phyloP scores from a whole-genome alignment of 2,888 invertebrate species.

The Brassicogethes aeneus region DNA sequence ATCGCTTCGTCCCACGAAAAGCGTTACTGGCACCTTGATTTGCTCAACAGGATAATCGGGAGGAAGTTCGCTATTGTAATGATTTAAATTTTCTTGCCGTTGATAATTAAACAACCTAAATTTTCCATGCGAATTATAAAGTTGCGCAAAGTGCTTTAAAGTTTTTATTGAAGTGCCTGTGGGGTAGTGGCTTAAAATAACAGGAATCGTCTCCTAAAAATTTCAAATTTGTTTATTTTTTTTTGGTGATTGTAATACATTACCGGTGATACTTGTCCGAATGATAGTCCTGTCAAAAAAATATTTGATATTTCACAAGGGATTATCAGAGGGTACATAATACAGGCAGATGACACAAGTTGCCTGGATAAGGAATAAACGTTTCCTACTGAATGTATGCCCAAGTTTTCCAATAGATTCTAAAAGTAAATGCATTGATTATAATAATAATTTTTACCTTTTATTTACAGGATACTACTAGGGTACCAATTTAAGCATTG shows the following conservation, averaged over 20 bases:
- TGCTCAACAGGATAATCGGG: constrained; percentile 51
- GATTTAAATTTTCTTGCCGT: constrained; percentile 40
- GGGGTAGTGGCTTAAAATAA: constrained; percentile 55
- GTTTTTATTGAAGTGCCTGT: constrained; percentile 62
- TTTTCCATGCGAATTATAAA: too few relatives aligned
- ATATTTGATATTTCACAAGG: neutral
- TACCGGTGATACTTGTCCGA: constrained; percentile 4
- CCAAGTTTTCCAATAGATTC: constrained; percentile 1
- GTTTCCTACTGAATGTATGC: neutral
- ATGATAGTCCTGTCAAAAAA: neutral
- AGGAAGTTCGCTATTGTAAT: constrained; percentile 46
- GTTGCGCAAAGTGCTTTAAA: constrained; percentile 55
- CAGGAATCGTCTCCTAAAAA: constrained; percentile 49
- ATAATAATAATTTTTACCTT: too few relatives aligned
- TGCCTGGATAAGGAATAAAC: neutral
- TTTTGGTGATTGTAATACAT: too few relatives aligned
- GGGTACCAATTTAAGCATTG: too few relatives aligned
- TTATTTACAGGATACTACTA: too few relatives aligned
- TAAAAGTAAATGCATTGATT: constrained; percentile 1
- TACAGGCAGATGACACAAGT: neutral
- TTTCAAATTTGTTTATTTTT: too few relatives aligned
- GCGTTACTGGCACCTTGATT: constrained; percentile 51
- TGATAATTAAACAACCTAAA: constrained; percentile 64
- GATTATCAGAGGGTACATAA: neutral
- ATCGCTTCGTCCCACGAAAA: constrained; percentile 59